These are phyloP conservation scores for Drosophila mimica DNA, from an alignment of 2,888 invertebrate species.

Conservation along the genomic window DNA sequence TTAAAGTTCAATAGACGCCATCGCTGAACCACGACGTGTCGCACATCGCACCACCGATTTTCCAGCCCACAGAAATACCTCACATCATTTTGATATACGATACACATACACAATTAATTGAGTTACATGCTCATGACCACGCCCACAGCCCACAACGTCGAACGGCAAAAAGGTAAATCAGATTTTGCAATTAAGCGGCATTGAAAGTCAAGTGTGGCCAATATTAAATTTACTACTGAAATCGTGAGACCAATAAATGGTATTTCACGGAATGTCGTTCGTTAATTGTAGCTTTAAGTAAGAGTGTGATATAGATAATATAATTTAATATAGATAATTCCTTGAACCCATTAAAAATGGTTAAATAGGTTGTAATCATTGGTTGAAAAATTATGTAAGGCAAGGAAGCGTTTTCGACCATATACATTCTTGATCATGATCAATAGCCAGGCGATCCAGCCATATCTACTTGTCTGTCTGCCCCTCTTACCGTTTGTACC, in stretches of 20 bases:
- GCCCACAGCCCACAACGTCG: not conserved
- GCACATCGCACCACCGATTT: not conserved
- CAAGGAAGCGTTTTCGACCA: not conserved
- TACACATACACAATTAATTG: constrained; percentile 37
- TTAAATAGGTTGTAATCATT: not conserved
- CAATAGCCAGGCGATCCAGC: not conserved
- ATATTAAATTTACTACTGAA: constrained; percentile 44
- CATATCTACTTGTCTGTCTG: not conserved
- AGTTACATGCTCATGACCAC: constrained; percentile 31
- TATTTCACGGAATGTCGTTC: not conserved
- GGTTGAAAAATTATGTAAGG: not conserved
- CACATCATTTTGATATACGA: constrained; percentile 23
- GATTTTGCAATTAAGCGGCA: constrained; percentile 72
- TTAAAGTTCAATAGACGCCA: constrained; percentile 54
- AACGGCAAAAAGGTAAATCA: constrained; percentile 57
- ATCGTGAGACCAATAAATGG: not conserved
- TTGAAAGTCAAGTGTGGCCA: constrained; percentile 58
- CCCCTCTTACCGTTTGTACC: not conserved
- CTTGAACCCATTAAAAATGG: not conserved
- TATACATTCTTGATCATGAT: not conserved
- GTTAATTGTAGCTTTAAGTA: not conserved
- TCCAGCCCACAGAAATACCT: not conserved
- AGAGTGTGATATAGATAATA: not conserved
- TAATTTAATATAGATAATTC: not conserved
- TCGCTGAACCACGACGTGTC: constrained; percentile 24